These are phyloP conservation scores for Thymelicus lineola DNA, from an alignment of 2,888 invertebrate genomes.

Conservation along the genomic window DNA sequence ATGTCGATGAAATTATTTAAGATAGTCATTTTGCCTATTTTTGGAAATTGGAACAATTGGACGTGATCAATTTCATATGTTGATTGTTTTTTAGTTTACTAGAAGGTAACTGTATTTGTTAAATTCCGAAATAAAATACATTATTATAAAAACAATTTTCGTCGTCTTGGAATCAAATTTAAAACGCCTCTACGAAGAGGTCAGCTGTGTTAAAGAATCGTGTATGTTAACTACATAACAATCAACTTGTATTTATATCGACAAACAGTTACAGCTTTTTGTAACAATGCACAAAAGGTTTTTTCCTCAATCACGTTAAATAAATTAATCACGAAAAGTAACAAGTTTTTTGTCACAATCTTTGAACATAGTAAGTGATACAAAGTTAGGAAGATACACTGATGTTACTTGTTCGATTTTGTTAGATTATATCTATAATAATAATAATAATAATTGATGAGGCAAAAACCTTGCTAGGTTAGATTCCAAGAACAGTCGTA, in stretches of 20 bases:
- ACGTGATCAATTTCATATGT: no score
- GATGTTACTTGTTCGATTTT: slow-evolving; percentile 22
- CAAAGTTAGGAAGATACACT: neutral
- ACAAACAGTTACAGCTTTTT: neutral
- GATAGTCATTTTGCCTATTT: neutral
- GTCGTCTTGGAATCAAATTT: no score
- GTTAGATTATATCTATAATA: slow-evolving; percentile 24
- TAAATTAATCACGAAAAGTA: slow-evolving; percentile 14
- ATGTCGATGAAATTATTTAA: slow-evolving; percentile 47
- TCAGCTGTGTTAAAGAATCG: no score
- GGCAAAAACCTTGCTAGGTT: slow-evolving; percentile 23
- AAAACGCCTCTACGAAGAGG: no score
- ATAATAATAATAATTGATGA: slow-evolving; percentile 29
- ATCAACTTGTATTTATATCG: no score
- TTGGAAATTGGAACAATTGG: no score
- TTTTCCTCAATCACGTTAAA: neutral
- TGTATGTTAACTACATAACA: no score
- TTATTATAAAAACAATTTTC: no score
- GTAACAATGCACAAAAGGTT: neutral
- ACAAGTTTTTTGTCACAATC: slow-evolving; percentile 18
- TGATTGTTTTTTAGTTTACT: no score
- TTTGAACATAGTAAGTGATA: neutral
- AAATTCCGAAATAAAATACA: no score
- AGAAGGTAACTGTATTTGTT: no score
- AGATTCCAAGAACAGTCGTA: slow-evolving; percentile 22